These are phyloP conservation scores for Papilio protenor DNA, from an alignment of 2,888 invertebrate genomes.

Conservation along the genomic window DNA sequence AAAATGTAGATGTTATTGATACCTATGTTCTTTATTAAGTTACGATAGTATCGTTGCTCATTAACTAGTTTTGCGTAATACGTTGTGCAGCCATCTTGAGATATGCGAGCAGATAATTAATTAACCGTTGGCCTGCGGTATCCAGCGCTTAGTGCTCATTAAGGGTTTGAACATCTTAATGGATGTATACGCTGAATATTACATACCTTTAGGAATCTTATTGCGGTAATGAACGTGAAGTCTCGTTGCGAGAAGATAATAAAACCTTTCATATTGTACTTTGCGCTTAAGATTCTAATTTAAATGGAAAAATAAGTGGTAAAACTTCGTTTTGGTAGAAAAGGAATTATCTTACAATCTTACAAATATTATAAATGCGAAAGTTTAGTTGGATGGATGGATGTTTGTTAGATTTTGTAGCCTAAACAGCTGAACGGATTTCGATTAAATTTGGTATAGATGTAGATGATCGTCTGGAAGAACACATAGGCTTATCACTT, in stretches of 20 bases:
- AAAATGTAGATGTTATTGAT: neutral
- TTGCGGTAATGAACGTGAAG: neutral
- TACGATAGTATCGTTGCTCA: constrained; percentile 26
- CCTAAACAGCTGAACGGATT: too few species aligned
- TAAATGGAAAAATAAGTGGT: neutral
- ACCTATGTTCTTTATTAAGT: neutral
- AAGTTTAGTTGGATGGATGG: too few species aligned
- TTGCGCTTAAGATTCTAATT: neutral
- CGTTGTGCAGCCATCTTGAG: constrained; percentile 56
- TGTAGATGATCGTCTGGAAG: too few species aligned
- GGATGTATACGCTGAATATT: neutral
- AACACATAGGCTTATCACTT: too few species aligned
- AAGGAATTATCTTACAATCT: neutral
- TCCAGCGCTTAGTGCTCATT: constrained; percentile 46
- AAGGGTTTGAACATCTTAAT: constrained; percentile 46
- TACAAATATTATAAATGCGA: too few species aligned
- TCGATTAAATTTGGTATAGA: too few species aligned
- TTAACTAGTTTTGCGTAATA: constrained; percentile 49
- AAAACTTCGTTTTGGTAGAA: neutral
- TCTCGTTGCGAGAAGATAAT: neutral
- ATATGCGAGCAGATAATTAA: constrained; percentile 58
- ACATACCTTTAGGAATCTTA: constrained; percentile 12
- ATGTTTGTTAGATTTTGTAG: too few species aligned
- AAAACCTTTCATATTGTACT: neutral
- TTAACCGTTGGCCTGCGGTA: constrained; percentile 61